Evolutionary conservation across 2,888 invertebrate genomes (phyloP).

Genomic region (Mayetiola destructor): DNA sequence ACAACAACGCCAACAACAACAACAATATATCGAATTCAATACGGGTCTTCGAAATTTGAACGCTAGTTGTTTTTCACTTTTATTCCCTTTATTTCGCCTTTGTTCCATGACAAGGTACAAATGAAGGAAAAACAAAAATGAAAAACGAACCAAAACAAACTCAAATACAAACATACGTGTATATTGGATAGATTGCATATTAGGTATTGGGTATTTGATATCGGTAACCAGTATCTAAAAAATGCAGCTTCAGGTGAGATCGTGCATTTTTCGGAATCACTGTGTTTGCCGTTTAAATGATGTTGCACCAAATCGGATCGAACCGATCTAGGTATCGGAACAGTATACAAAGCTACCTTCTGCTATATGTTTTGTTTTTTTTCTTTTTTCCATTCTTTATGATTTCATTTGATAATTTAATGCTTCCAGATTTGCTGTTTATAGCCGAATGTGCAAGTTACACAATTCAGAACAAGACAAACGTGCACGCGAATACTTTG

Average conservation of each 20-base stretch:
- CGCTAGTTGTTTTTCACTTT: too few relatives aligned
- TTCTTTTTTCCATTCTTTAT: not conserved
- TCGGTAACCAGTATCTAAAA: conserved; percentile 8
- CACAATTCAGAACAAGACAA: not conserved
- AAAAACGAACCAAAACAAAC: too few relatives aligned
- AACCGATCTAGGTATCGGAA: too few relatives aligned
- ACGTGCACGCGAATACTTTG: not conserved
- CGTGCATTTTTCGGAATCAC: not conserved
- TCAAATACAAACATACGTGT: not conserved
- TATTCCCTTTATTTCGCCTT: too few relatives aligned
- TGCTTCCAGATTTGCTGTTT: conserved; percentile 4
- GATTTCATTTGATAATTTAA: not conserved
- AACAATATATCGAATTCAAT: conserved; percentile 2
- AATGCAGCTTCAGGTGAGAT: conserved; percentile 12
- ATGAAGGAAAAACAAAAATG: not conserved
- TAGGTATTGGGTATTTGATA: not conserved
- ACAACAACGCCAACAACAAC: not conserved
- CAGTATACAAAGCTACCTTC: too few relatives aligned
- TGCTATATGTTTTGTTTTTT: not conserved
- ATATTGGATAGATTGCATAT: conserved; percentile 3
- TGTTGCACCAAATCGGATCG: too few relatives aligned
- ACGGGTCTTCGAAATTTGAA: too few relatives aligned
- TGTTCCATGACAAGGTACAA: too few relatives aligned
- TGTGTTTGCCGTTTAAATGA: conserved; percentile 1
- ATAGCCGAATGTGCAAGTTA: not conserved